Conservation (phyloP, 2,888 invertebrate genomes). For the Cataglyphis cursor region DNA sequence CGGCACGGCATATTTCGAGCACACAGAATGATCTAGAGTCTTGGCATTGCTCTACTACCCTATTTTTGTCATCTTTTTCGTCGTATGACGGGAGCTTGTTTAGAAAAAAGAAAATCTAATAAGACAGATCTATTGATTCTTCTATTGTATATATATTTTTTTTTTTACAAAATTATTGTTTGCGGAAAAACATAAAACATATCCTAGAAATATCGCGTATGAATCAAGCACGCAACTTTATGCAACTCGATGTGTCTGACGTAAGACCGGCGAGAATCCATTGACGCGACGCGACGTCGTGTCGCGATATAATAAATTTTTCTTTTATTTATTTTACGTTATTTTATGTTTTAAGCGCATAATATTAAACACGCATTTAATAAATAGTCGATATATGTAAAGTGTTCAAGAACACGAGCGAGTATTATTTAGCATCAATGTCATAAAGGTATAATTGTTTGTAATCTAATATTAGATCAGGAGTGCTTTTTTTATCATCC, state of each 20-base stretch:
- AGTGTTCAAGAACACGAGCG: background rate
- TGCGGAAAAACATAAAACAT: background rate
- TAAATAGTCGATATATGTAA: background rate
- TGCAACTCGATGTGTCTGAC: slow-evolving; percentile 3
- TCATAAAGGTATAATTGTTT: slow-evolving; percentile 1
- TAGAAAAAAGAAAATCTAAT: slow-evolving; percentile 7
- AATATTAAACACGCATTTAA: background rate
- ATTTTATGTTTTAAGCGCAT: background rate
- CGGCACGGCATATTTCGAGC: slow-evolving; percentile 68
- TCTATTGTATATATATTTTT: background rate
- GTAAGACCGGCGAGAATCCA: slow-evolving; percentile 4
- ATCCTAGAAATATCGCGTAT: slow-evolving; percentile 21
- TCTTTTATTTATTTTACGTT: background rate
- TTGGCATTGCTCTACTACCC: slow-evolving; percentile 79
- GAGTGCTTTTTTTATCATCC: slow-evolving; percentile 35
- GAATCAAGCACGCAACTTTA: slow-evolving; percentile 3
- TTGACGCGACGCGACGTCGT: background rate
- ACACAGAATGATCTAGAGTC: slow-evolving; percentile 75
- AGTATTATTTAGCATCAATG: background rate
- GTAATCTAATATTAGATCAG: slow-evolving; percentile 32
- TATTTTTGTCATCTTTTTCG: slow-evolving; percentile 76
- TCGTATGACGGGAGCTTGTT: background rate
- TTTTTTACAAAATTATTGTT: background rate
- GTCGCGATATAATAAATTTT: background rate
- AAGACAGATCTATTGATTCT: background rate